phyloP scores from a whole-genome alignment of 2,797 vertebrate genomes.

The Spinibarbus caldwelli region DNA sequence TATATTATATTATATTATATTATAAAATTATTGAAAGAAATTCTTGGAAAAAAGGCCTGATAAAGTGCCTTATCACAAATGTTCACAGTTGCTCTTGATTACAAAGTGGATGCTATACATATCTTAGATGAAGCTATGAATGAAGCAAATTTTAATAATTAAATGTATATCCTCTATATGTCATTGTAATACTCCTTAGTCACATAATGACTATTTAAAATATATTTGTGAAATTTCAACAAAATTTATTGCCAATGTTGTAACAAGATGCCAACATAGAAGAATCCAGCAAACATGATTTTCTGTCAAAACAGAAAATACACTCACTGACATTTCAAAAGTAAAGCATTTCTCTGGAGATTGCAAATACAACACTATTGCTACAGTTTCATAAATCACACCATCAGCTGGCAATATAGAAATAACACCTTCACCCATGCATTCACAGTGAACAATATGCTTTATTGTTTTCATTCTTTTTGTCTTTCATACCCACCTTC shows the following conservation, averaged over 20 bases:
- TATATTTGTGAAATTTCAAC: neutral
- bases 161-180: neutral
- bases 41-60: neutral
- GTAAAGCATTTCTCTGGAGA: constrained; percentile 1
- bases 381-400: constrained; percentile 22
- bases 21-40: neutral
- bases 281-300: neutral
- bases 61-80: neutral
- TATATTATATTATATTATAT: neutral
- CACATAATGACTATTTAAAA: neutral
- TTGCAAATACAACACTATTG: neutral
- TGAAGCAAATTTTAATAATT: neutral
- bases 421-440: neutral
- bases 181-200: neutral
- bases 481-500: constrained; percentile 5
- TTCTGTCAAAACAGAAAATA: neutral
- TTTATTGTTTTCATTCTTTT: constrained; percentile 6
- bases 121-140: constrained; percentile 4
- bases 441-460: neutral
- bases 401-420: constrained; percentile 1
- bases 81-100: constrained; percentile 14
- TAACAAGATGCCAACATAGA: neutral
- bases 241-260: neutral
- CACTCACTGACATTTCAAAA: neutral
- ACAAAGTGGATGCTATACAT: constrained; percentile 3